These are phyloP conservation scores for Drosophila parabipectinata DNA, from an alignment of 1,140 invertebrate genomes.

Conservation along the genomic window DNA sequence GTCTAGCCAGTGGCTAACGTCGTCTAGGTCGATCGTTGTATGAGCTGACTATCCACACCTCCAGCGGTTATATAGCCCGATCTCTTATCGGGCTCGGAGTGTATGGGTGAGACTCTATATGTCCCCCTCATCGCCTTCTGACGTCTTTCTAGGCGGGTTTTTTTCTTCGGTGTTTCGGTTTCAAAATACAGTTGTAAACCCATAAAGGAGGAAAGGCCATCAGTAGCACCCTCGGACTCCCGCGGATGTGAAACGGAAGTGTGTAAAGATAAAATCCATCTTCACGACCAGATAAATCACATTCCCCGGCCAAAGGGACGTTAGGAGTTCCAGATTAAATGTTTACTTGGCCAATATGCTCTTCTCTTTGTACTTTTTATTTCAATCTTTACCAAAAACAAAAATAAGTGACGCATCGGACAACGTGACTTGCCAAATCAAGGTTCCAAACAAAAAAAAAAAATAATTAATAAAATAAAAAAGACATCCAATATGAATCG, in stretches of 20 bases:
- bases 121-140: conserved; percentile 25
- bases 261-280: conserved; percentile 65
- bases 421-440: no score
- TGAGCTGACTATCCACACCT: conserved; percentile 49
- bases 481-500: no score
- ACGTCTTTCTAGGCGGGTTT: conserved; percentile 11
- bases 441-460: no score
- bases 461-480: no score
- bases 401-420: no score
- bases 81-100: conserved; percentile 53
- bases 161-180: conserved; percentile 6
- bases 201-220: conserved; percentile 45
- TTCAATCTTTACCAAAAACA: background rate
- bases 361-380: background rate
- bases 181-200: conserved; percentile 79
- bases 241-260: conserved; percentile 77
- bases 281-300: conserved; percentile 16
- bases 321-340: background rate
- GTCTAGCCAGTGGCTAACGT: conserved; percentile 71
- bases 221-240: conserved; percentile 14
- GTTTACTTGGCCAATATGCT: background rate
- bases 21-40: conserved; percentile 72
- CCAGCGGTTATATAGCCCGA: conserved; percentile 58
- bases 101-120: no score
- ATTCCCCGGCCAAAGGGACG: background rate